These are phyloP conservation scores for Clytia hemisphaerica DNA, from an alignment of 30 jellyfish, hydroid and myxozoan species.

Conservation along the genomic window DNA sequence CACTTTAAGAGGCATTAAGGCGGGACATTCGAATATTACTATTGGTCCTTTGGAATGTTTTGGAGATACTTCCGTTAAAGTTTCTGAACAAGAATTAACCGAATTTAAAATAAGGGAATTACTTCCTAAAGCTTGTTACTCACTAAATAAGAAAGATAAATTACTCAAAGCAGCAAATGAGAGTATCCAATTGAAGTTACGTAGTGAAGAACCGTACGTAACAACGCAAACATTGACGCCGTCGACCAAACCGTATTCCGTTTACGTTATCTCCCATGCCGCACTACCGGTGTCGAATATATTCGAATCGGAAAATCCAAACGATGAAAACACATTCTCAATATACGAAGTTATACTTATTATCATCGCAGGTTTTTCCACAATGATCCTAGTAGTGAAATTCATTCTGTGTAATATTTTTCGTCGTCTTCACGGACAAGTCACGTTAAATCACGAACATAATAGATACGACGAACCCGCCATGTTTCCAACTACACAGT, in stretches of 20 bases:
- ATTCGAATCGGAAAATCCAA: background rate
- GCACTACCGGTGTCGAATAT: background rate
- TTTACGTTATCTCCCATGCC: background rate
- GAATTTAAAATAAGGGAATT: slow-evolving; percentile 28
- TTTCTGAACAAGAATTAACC: slow-evolving; percentile 10
- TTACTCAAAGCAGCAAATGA: background rate
- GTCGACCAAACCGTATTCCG: background rate
- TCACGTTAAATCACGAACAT: background rate
- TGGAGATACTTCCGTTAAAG: slow-evolving; percentile 57
- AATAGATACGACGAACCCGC: too few species aligned
- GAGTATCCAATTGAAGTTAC: background rate
- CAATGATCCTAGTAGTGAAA: slow-evolving; percentile 39
- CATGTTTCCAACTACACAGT: too few species aligned
- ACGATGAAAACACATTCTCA: slow-evolving; percentile 17
- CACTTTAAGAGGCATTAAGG: slow-evolving; percentile 53
- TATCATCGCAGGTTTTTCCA: slow-evolving; percentile 66
- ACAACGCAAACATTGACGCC: background rate
- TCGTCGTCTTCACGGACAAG: slow-evolving; percentile 4
- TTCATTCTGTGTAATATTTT: slow-evolving; percentile 27
- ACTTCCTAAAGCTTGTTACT: slow-evolving; percentile 56
- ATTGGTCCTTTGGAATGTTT: slow-evolving; percentile 87
- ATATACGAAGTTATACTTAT: slow-evolving; percentile 53
- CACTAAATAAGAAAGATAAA: background rate
- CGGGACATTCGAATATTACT: slow-evolving; percentile 44
- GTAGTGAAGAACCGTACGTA: background rate